Percentiles rank a stretch among this genome's conserved stretches.
Evolutionary conservation across 2,113 vertebrate species (phyloP).

Genomic region (Sciurus niger): DNA sequence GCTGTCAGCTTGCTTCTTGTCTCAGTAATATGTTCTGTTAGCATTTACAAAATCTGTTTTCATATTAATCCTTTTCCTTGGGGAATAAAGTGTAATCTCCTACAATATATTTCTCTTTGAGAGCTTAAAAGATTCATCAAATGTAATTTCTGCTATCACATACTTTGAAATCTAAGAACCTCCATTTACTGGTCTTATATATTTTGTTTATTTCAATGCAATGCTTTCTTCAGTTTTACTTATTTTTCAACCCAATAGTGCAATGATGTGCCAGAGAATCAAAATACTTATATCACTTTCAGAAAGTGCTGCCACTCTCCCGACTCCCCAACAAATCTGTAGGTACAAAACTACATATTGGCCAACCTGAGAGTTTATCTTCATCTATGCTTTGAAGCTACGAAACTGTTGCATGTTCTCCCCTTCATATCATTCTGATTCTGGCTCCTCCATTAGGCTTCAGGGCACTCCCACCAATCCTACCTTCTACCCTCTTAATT

Average conservation of each 20-base stretch:
- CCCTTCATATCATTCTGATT: not conserved
- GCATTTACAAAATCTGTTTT: constrained; percentile 80
- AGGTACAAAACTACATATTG: not conserved
- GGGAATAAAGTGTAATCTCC: constrained; percentile 56
- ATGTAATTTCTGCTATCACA: constrained; percentile 44
- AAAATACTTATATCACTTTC: constrained; percentile 54
- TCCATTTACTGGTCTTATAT: not conserved
- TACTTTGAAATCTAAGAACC: constrained; percentile 42
- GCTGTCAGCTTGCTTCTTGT: constrained; percentile 87
- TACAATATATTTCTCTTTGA: not conserved
- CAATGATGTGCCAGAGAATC: constrained; percentile 40
- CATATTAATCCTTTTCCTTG: constrained; percentile 64
- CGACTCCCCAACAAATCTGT: constrained; percentile 26
- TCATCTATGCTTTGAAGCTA: constrained; percentile 4
- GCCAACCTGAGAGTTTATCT: constrained; percentile 18
- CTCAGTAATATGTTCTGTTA: constrained; percentile 82
- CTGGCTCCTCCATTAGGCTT: not conserved
- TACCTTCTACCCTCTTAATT: not conserved
- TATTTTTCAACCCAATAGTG: constrained; percentile 68
- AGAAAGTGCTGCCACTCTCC: not conserved
- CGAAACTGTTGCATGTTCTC: constrained; percentile 65
- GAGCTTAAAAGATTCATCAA: constrained; percentile 21
- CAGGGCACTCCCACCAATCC: not conserved
- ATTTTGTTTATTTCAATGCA: not conserved
- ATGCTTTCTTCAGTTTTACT: constrained; percentile 2